Conservation (phyloP, 2,797 vertebrate species). For the Avahi laniger region DNA sequence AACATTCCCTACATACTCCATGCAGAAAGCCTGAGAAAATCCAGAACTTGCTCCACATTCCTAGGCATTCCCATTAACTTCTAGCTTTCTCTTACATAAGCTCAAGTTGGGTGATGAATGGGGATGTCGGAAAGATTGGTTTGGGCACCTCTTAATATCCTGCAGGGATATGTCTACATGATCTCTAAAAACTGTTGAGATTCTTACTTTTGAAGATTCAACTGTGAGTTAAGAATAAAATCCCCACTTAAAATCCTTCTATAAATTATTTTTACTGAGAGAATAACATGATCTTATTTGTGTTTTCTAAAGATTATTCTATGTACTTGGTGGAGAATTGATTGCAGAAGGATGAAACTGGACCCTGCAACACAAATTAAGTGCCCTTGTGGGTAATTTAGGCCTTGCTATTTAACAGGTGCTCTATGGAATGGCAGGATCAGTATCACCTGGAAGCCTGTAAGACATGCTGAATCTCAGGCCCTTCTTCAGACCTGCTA, state of each 20-base stretch:
- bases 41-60: not conserved
- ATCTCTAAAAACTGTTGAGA: not conserved
- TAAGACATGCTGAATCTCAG: not conserved
- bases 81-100: not conserved
- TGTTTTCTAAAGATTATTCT: not conserved
- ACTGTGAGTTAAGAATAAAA: not conserved
- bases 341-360: not conserved
- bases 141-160: not conserved
- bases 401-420: not conserved
- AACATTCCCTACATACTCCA: not conserved
- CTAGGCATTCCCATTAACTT: not conserved
- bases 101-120: not conserved
- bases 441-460: not conserved
- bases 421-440: not conserved
- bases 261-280: not conserved
- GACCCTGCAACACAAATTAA: not conserved
- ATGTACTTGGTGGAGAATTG: not conserved
- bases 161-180: not conserved
- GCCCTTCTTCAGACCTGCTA: not conserved
- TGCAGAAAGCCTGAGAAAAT: not conserved
- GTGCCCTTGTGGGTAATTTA: not conserved
- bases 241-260: not conserved
- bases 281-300: not conserved
- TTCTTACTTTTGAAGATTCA: not conserved
- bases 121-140: not conserved